Evolutionary conservation across 2,113 vertebrate genomes (phyloP).

Genomic region (Syngnathus typhle): DNA sequence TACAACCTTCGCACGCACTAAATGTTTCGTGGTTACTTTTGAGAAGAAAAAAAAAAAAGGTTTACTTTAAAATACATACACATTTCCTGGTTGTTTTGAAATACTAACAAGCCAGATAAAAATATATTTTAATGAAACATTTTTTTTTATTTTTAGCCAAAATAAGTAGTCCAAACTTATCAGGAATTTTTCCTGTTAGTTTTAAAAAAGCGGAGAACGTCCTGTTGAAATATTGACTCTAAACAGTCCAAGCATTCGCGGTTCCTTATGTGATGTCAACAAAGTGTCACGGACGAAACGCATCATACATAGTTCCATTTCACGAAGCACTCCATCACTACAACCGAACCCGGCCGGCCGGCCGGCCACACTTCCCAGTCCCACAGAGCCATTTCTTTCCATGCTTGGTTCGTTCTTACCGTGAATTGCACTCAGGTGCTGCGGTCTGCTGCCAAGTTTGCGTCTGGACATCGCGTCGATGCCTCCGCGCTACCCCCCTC

Average conservation of each 20-base stretch:
- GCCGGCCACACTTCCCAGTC: too few relatives aligned
- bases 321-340: neutral
- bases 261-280: neutral
- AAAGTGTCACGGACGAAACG: neutral
- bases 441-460: constrained; percentile 77
- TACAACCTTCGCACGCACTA: constrained; percentile 55
- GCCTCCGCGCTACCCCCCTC: constrained; percentile 26
- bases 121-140: too few relatives aligned
- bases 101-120: too few relatives aligned
- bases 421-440: constrained; percentile 75
- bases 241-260: too few relatives aligned
- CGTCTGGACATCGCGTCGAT: constrained; percentile 72
- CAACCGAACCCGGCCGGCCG: neutral
- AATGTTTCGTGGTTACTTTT: neutral
- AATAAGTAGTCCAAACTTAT: neutral
- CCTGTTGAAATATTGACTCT: too few relatives aligned
- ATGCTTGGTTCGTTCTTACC: constrained; percentile 51
- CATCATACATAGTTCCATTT: neutral
- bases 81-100: too few relatives aligned
- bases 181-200: neutral
- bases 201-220: too few relatives aligned
- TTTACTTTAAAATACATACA: neutral
- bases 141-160: neutral
- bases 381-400: neutral
- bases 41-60: neutral